Percentiles rank a stretch among this genome's conserved stretches.
These are phyloP conservation scores for Castor canadensis DNA, from an alignment of 2,113 vertebrate species.

Conservation along the genomic window DNA sequence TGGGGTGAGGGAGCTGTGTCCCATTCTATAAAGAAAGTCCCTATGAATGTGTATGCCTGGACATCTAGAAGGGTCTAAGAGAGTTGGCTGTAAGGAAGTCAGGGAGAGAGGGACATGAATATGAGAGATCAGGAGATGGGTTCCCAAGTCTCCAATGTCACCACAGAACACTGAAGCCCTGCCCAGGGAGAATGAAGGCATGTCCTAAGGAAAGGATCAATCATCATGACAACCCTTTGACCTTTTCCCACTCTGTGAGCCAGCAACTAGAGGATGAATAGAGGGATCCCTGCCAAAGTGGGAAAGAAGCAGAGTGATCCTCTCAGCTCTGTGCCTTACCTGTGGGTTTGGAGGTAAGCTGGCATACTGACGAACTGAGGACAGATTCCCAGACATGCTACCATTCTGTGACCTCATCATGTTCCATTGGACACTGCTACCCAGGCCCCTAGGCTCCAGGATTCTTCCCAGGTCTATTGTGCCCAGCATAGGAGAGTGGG, in stretches of 20 bases:
- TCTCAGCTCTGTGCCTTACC: slow-evolving; percentile 82
- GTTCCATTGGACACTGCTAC: slow-evolving; percentile 81
- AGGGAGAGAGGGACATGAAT: neutral
- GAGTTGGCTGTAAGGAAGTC: neutral
- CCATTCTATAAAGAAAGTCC: neutral
- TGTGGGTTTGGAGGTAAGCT: slow-evolving; percentile 86
- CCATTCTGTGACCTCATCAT: slow-evolving; percentile 72
- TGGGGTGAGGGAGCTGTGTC: neutral
- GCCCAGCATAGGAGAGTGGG: slow-evolving; percentile 69
- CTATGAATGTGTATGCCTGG: neutral
- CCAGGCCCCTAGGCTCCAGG: slow-evolving; percentile 64
- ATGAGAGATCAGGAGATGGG: neutral
- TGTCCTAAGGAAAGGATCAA: neutral
- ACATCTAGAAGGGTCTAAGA: neutral
- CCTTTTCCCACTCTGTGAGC: neutral
- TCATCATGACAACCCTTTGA: neutral
- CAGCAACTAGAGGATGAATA: too few species aligned
- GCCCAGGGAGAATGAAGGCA: neutral
- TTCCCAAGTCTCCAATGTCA: neutral
- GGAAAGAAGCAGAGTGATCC: neutral
- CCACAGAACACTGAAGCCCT: neutral
- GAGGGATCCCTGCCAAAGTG: neutral
- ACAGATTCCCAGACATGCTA: slow-evolving; percentile 78
- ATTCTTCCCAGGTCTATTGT: slow-evolving; percentile 66
- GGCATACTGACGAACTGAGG: slow-evolving; percentile 83